Percentiles rank a stretch among this genome's conserved stretches.
Evolutionary conservation across 2,888 invertebrate genomes (phyloP).

Genomic region (Tridacna gigas): DNA sequence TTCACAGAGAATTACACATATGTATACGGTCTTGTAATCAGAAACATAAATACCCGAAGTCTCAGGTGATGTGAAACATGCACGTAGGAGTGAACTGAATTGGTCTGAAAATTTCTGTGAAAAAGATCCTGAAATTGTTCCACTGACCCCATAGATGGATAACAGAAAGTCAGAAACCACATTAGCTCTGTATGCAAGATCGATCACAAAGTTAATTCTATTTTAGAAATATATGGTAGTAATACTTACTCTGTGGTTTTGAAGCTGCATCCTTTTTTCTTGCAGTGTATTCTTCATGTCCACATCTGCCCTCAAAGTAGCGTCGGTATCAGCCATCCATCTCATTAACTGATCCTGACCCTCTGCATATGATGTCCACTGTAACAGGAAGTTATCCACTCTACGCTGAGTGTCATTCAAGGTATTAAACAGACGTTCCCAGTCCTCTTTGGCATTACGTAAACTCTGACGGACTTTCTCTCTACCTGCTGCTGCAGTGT

Average conservation of each 20-base stretch:
- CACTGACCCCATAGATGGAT: no score
- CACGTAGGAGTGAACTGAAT: no score
- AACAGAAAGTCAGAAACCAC: no score
- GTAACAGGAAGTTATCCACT: slow-evolving; percentile 93
- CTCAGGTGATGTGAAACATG: no score
- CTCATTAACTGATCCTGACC: slow-evolving; percentile 90
- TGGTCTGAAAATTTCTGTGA: no score
- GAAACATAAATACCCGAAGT: no score
- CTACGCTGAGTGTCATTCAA: slow-evolving; percentile 93
- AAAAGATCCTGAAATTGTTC: no score
- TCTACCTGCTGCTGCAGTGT: slow-evolving; percentile 94
- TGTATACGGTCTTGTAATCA: no score
- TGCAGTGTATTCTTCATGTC: slow-evolving; percentile 95
- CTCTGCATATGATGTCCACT: slow-evolving; percentile 96
- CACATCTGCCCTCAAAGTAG: slow-evolving; percentile 91
- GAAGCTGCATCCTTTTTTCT: slow-evolving; percentile 94
- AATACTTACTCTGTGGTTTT: slow-evolving; percentile 89
- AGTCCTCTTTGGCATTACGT: slow-evolving; percentile 83
- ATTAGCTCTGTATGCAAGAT: no score
- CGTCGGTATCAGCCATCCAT: slow-evolving; percentile 92
- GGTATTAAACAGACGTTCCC: slow-evolving; percentile 87
- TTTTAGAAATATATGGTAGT: no score
- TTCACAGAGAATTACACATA: no score
- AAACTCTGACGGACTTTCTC: slow-evolving; percentile 93
- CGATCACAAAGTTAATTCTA: no score